phyloP scores from a whole-genome alignment of 2,113 vertebrate species.

The Trematocara nigrifrons region DNA sequence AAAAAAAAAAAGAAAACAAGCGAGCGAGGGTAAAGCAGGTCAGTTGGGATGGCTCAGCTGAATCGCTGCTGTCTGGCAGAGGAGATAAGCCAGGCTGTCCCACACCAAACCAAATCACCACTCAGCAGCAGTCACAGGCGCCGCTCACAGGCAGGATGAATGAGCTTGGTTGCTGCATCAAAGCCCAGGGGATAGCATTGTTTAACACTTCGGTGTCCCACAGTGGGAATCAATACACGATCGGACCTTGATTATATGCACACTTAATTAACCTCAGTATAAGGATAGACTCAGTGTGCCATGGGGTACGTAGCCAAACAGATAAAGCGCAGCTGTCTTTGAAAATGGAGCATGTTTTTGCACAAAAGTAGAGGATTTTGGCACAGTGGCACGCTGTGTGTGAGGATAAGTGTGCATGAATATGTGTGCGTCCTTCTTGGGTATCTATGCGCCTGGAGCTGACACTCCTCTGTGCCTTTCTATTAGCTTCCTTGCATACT shows the following conservation, averaged over 20 bases:
- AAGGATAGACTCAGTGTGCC: conserved; percentile 27
- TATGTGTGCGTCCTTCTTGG: background rate
- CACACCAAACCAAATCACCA: conserved; percentile 54
- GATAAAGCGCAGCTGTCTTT: conserved; percentile 20
- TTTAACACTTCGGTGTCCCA: conserved; percentile 49
- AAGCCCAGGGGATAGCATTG: conserved; percentile 58
- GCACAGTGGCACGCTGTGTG: background rate
- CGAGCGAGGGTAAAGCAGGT: conserved; percentile 43
- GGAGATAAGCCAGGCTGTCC: conserved; percentile 66
- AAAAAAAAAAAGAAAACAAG: conserved; percentile 61
- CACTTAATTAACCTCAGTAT: conserved; percentile 66
- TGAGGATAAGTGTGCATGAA: background rate
- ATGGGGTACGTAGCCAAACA: background rate
- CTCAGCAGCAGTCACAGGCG: conserved; percentile 47
- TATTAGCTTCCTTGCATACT: background rate
- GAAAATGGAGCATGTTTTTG: conserved; percentile 29
- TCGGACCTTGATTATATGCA: conserved; percentile 65
- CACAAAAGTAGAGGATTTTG: conserved; percentile 24
- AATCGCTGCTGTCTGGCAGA: conserved; percentile 61
- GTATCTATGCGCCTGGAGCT: background rate
- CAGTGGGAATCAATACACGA: conserved; percentile 58
- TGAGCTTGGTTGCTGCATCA: conserved; percentile 26
- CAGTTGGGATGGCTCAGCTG: conserved; percentile 46
- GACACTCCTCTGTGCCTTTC: background rate
- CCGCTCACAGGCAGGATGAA: conserved; percentile 46